Evolutionary conservation across 1,140 invertebrate genomes (phyloP).

Genomic region (Battus philenor): DNA sequence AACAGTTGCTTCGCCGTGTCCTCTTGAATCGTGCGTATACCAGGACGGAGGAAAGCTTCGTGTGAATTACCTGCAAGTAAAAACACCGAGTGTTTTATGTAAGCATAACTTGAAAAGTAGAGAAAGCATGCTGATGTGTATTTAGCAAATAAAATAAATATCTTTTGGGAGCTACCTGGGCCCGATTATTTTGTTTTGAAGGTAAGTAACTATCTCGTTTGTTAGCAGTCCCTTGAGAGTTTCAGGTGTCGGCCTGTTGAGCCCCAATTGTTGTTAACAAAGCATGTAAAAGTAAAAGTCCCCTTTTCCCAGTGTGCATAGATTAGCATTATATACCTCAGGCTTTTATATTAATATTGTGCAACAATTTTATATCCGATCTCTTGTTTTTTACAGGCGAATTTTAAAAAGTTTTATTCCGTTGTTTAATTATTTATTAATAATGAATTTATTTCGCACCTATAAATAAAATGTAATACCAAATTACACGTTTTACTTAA

Average conservation of each 20-base stretch:
- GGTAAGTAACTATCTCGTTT: slow-evolving; percentile 41
- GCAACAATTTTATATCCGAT: too few species aligned
- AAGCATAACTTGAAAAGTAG: slow-evolving; percentile 53
- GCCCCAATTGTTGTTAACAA: slow-evolving; percentile 2
- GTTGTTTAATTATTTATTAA: too few species aligned
- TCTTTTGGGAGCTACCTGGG: slow-evolving; percentile 46
- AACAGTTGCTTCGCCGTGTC: slow-evolving; percentile 38
- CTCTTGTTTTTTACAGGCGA: too few species aligned
- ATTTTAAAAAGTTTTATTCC: too few species aligned
- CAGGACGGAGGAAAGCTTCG: slow-evolving; percentile 25
- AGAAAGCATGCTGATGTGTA: slow-evolving; percentile 55
- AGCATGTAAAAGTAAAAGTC: slow-evolving; percentile 13
- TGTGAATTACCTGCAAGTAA: slow-evolving; percentile 32
- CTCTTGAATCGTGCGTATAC: slow-evolving; percentile 33
- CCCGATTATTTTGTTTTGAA: slow-evolving; percentile 35
- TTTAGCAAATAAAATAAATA: slow-evolving; percentile 44
- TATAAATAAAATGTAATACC: too few species aligned
- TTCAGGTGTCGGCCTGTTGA: slow-evolving; percentile 19
- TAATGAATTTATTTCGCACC: too few species aligned
- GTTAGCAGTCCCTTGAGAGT: slow-evolving; percentile 24
- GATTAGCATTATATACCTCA: too few species aligned
- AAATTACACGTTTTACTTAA: too few species aligned
- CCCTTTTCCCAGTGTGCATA: too few species aligned
- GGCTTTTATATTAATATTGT: too few species aligned
- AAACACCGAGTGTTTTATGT: slow-evolving; percentile 54